These are phyloP conservation scores for Drosophila takahashii DNA, from an alignment of 1,140 invertebrate genomes.

Conservation along the genomic window DNA sequence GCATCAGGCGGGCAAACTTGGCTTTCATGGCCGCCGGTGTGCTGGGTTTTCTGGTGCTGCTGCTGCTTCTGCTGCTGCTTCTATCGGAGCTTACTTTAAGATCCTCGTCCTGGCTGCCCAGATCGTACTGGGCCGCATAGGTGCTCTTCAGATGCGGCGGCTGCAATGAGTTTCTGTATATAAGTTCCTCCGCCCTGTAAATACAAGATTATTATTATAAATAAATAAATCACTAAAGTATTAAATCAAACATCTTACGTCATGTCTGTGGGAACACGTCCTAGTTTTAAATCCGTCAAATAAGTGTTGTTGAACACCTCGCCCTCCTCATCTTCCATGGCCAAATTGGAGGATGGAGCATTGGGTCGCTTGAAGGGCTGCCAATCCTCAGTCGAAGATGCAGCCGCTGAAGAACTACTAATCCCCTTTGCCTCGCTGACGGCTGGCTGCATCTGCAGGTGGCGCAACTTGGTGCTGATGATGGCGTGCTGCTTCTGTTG, in stretches of 20 bases:
- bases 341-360: slow-evolving; percentile 66
- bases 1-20: slow-evolving; percentile 34
- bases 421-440: not conserved
- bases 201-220: not conserved
- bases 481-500: slow-evolving; percentile 75
- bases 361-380: slow-evolving; percentile 60
- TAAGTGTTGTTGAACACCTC: slow-evolving; percentile 92
- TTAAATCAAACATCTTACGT: slow-evolving; percentile 36
- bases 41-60: slow-evolving; percentile 15
- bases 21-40: slow-evolving; percentile 22
- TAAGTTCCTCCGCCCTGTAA: slow-evolving; percentile 87
- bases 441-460: slow-evolving; percentile 44
- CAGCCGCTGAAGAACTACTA: not conserved
- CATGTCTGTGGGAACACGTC: slow-evolving; percentile 58
- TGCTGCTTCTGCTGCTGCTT: slow-evolving; percentile 5
- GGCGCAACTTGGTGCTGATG: slow-evolving; percentile 68
- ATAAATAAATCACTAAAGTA: not conserved
- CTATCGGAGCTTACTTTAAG: slow-evolving; percentile 88
- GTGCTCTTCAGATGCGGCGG: slow-evolving; percentile 95
- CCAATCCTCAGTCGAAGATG: slow-evolving; percentile 29
- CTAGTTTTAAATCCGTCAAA: slow-evolving; percentile 87
- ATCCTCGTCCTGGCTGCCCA: slow-evolving; percentile 89
- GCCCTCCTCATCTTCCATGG: slow-evolving; percentile 93
- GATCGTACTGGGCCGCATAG: slow-evolving; percentile 93
- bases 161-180: slow-evolving; percentile 93